These are phyloP conservation scores for Drosophila kepulauana DNA, from an alignment of 1,140 invertebrate species.

Conservation along the genomic window DNA sequence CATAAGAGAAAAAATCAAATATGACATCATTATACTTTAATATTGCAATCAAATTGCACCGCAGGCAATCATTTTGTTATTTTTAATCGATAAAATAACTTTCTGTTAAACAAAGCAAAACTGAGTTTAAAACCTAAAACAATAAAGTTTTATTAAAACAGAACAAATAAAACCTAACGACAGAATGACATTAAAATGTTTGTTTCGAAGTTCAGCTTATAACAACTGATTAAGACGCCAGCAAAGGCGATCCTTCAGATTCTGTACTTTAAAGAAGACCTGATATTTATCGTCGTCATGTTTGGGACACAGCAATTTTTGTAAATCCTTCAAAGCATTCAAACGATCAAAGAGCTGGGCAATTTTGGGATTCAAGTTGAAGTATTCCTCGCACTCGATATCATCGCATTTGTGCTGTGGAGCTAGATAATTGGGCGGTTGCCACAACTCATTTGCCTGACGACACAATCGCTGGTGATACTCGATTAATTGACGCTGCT, in stretches of 20 bases:
- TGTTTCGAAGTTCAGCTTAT: not conserved
- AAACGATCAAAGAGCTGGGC: conserved; percentile 41
- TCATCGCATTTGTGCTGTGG: conserved; percentile 27
- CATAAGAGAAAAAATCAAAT: no score
- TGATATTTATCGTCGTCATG: not conserved
- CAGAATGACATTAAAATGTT: not conserved
- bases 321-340: conserved; percentile 40
- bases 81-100: no score
- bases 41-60: no score
- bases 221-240: conserved; percentile 17
- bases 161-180: not conserved
- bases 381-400: conserved; percentile 15
- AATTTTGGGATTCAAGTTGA: conserved; percentile 29
- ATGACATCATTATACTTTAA: no score
- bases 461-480: conserved; percentile 29
- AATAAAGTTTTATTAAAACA: not conserved
- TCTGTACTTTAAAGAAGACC: conserved; percentile 25
- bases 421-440: not conserved
- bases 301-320: conserved; percentile 5
- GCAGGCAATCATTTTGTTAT: no score
- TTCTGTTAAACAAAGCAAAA: no score
- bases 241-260: conserved; percentile 26
- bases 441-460: conserved; percentile 10
- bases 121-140: no score
- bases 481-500: conserved; percentile 24